Conservation (phyloP, 1,140 invertebrate genomes). For the Phthorimaea operculella region DNA sequence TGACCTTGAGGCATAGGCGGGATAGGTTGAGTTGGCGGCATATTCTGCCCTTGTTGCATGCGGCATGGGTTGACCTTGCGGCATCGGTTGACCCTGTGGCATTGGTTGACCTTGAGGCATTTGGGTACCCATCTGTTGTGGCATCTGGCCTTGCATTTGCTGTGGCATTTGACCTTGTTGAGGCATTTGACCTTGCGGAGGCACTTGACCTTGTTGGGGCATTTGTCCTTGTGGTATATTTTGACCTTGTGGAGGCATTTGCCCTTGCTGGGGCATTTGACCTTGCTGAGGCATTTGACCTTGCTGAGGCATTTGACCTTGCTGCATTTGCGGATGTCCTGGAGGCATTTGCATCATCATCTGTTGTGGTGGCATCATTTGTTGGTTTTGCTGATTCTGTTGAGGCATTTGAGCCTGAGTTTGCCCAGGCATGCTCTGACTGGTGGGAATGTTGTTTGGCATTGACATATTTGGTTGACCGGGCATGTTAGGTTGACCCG, state of each 20-base stretch:
- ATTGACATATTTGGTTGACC: constrained; percentile 26
- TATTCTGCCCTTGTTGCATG: constrained; percentile 6
- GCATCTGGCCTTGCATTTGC: constrained; percentile 34
- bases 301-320: constrained; percentile 31
- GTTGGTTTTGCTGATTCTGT: constrained; percentile 33
- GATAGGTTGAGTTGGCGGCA: constrained; percentile 14
- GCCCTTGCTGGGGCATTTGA: constrained; percentile 18
- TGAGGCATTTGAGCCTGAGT: constrained; percentile 34
- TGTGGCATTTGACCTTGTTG: constrained; percentile 37
- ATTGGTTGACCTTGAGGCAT: constrained; percentile 46
- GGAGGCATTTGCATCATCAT: constrained; percentile 32
- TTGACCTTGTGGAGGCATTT: constrained; percentile 25
- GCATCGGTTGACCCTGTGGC: constrained; percentile 27
- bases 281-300: constrained; percentile 28
- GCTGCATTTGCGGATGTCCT: constrained; percentile 21
- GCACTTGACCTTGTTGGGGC: constrained; percentile 37
- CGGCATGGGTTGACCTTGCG: constrained; percentile 20
- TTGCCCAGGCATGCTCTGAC: constrained; percentile 15
- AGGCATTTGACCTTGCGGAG: constrained; percentile 35
- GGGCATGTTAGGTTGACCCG: constrained; percentile 25
- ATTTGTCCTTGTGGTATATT: constrained; percentile 21
- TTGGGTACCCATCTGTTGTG: constrained; percentile 40
- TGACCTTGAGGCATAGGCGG: constrained; percentile 14
- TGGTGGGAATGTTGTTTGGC: constrained; percentile 26
- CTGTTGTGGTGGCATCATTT: constrained; percentile 22